phyloP scores from a whole-genome alignment of 2,113 vertebrate genomes.

The Plotosus lineatus region DNA sequence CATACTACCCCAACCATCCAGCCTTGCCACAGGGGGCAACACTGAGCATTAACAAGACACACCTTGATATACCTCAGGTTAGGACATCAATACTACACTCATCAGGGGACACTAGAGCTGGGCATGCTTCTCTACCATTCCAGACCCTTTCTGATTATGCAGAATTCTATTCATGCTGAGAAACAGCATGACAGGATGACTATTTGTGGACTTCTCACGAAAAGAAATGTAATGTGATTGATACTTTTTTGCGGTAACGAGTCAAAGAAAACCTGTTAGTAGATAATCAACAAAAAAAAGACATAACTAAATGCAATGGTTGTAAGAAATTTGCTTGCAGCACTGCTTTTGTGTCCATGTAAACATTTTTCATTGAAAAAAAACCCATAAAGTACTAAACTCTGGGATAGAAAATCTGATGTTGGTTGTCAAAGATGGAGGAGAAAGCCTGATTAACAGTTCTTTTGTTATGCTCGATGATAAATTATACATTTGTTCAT shows the following conservation, averaged over 20 bases:
- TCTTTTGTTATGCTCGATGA: not conserved
- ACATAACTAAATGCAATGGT: not conserved
- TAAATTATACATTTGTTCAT: not conserved
- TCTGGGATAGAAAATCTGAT: not conserved
- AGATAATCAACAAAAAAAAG: not conserved
- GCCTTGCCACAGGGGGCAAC: conserved; percentile 43
- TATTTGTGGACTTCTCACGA: not conserved
- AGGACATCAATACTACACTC: conserved; percentile 1
- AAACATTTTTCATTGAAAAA: not conserved
- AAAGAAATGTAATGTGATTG: not conserved
- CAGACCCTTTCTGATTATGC: not conserved
- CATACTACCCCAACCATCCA: conserved; percentile 65
- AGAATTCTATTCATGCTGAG: not conserved
- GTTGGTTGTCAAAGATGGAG: not conserved
- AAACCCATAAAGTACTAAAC: not conserved
- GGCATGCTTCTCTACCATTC: not conserved
- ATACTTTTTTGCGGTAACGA: not conserved
- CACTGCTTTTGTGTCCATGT: not conserved
- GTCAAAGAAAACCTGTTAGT: not conserved
- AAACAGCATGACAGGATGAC: not conserved
- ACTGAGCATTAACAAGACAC: conserved; percentile 59
- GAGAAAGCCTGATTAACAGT: not conserved
- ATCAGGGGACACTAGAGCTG: not conserved
- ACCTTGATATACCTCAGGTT: conserved; percentile 62
- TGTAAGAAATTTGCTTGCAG: not conserved